Evolutionary conservation across 2,888 invertebrate species (phyloP).

Genomic region (Xestobium rufovillosum): DNA sequence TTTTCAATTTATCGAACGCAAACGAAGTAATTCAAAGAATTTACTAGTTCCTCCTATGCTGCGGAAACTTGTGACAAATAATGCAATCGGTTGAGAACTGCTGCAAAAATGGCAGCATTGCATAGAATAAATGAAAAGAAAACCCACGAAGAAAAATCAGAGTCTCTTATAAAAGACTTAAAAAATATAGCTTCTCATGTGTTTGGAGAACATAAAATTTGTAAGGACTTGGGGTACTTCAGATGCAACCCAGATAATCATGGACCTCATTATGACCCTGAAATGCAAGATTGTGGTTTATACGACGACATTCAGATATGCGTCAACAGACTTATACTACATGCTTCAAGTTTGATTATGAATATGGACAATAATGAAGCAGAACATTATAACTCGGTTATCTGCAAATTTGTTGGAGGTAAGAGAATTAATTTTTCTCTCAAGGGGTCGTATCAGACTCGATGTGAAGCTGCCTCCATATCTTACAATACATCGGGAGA

Average conservation of each 20-base stretch:
- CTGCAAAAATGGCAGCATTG: slow-evolving; percentile 4
- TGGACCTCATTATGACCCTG: no score
- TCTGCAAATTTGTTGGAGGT: slow-evolving; percentile 32
- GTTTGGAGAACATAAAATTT: slow-evolving; percentile 26
- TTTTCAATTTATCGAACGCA: slow-evolving; percentile 5
- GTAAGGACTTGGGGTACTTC: slow-evolving; percentile 17
- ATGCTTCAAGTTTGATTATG: slow-evolving; percentile 22
- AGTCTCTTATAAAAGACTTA: slow-evolving; percentile 17
- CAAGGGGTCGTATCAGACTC: slow-evolving; percentile 29
- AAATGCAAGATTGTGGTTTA: no score
- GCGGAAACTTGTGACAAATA: neutral
- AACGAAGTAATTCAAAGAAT: no score
- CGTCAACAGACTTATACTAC: slow-evolving; percentile 11
- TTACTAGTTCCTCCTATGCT: slow-evolving; percentile 1
- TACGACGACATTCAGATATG: slow-evolving; percentile 1
- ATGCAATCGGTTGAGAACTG: neutral
- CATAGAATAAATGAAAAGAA: slow-evolving; percentile 6
- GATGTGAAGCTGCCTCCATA: slow-evolving; percentile 31
- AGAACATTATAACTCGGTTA: slow-evolving; percentile 29
- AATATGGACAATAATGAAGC: slow-evolving; percentile 29
- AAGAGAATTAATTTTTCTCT: slow-evolving; percentile 32
- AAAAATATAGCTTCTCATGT: slow-evolving; percentile 25
- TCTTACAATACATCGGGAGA: slow-evolving; percentile 25
- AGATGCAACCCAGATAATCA: slow-evolving; percentile 15
- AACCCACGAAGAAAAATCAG: slow-evolving; percentile 8